phyloP scores from a whole-genome alignment of 1,140 invertebrate genomes.

The Augochlora pura region DNA sequence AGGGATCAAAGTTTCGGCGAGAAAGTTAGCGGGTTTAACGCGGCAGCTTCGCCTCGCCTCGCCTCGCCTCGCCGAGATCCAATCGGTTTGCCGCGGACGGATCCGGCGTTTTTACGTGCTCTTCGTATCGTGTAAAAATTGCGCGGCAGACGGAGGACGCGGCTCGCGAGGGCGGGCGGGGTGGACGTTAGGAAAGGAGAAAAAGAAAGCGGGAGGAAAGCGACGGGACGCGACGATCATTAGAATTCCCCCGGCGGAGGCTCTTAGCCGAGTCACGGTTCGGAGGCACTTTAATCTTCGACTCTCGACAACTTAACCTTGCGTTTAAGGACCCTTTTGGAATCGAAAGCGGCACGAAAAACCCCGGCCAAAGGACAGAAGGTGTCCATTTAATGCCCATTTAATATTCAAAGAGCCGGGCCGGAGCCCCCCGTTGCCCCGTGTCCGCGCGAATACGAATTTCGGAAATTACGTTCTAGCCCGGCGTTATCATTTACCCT shows the following conservation, averaged over 20 bases:
- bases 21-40: conserved; percentile 5
- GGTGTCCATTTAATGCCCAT: conserved; percentile 16
- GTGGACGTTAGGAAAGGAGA: neutral
- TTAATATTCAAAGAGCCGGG: conserved; percentile 16
- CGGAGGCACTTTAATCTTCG: conserved; percentile 72
- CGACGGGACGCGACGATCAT: conserved; percentile 48
- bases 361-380: conserved; percentile 4
- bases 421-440: neutral
- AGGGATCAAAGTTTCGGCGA: neutral
- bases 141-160: no score
- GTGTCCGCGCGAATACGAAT: neutral
- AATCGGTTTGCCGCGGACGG: conserved; percentile 1
- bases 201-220: conserved; percentile 2
- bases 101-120: conserved; percentile 7
- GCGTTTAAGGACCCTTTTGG: conserved; percentile 53
- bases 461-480: neutral
- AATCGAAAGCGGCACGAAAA: conserved; percentile 12
- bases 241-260: conserved; percentile 63
- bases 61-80: neutral
- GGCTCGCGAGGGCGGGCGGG: neutral
- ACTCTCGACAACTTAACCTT: conserved; percentile 68
- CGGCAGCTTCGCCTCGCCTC: neutral
- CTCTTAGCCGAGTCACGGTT: conserved; percentile 61
- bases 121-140: conserved; percentile 45
- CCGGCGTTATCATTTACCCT: no score